Base-by-base conservation (phyloP, 2,888 invertebrate genomes). In the Theretra japonica region DNA sequence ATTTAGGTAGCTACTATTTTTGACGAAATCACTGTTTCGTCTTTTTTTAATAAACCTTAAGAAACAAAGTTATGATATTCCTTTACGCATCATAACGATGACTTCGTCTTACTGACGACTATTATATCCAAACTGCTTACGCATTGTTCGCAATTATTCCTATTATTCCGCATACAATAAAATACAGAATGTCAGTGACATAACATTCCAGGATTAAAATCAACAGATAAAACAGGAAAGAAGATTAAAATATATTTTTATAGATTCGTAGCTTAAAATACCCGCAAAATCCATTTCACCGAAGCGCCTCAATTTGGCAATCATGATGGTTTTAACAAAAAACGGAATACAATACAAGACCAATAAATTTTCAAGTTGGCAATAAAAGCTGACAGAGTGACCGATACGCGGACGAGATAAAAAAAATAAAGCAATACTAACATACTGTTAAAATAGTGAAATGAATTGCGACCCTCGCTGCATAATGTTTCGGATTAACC, bases 321-420 rank as follows among this genome's bases (percentile, higher is more conserved):
- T 48, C 65, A 65, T 65, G 48, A 65, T 65, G 65, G 41, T 21
- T 65, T 48, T 48, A 65, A 48, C 65, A 65, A 65, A 65, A 62
- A 62, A n/a, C 2, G 11, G 30, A 62, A 62, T 33, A 62, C 58
- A 62, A 62, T 62, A 41, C 62, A 65, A 65, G 65, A 65, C 65
- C 48, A 7, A 65, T 65, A 65, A 65, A 65, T 65, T 65, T 65
- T 65, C 65, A 65, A 65, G 65, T 65, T 65, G 65, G 65, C 65
- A 65, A 48, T 65, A 65, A 48, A 65, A 65, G 41, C 23, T 41
- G 48, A 23, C 65, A 62, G 33, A 65, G 65, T 65, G 41, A 48
- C 17, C 23, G 65, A 48, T 65, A 65, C n/a, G 53, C 41, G 41
- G 65, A 48, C 17, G 48, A 23, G 48, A 65, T 65, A 65, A 65